Evolutionary conservation across 1,140 invertebrate genomes (phyloP).

Genomic region (Zaprionus lachaisei): DNA sequence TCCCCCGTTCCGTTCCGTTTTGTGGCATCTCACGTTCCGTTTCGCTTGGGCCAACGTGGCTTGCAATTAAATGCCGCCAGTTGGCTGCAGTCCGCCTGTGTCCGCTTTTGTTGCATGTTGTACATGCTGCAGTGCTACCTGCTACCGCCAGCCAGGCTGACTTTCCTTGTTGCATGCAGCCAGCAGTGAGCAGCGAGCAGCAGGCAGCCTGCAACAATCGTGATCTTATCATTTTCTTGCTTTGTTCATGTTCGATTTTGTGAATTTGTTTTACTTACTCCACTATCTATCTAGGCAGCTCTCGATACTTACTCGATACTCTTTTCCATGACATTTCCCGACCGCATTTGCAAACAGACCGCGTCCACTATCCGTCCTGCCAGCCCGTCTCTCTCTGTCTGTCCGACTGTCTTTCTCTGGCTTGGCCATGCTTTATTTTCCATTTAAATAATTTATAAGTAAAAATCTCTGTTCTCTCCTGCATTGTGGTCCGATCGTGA

Average conservation of each 20-base stretch:
- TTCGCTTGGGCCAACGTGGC: constrained; percentile 68
- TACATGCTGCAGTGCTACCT: constrained; percentile 67
- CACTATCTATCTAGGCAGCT: constrained; percentile 29
- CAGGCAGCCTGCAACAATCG: constrained; percentile 58
- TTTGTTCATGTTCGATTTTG: constrained; percentile 81
- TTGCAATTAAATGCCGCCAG: constrained; percentile 71
- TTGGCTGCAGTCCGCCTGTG: constrained; percentile 27
- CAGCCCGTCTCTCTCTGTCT: constrained; percentile 1
- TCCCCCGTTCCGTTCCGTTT: constrained; percentile 4
- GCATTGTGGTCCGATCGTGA: constrained; percentile 73
- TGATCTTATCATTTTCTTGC: constrained; percentile 77
- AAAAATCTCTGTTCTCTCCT: constrained; percentile 61
- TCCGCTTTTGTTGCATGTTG: constrained; percentile 55
- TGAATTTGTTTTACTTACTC: constrained; percentile 79
- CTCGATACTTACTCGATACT: constrained; percentile 39
- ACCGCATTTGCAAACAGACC: constrained; percentile 80
- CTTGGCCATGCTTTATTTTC: constrained; percentile 64
- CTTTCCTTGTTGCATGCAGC: constrained; percentile 63
- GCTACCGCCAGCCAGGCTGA: constrained; percentile 44
- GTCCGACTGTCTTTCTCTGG: constrained; percentile 19
- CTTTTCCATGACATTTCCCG: constrained; percentile 77
- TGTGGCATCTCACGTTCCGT: constrained; percentile 31
- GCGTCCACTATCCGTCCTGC: constrained; percentile 59
- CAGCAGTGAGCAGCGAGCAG: constrained; percentile 31
- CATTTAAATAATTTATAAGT: constrained; percentile 82